Evolutionary conservation across 2,113 vertebrate species (phyloP).

Genomic region (Redunca redunca): DNA sequence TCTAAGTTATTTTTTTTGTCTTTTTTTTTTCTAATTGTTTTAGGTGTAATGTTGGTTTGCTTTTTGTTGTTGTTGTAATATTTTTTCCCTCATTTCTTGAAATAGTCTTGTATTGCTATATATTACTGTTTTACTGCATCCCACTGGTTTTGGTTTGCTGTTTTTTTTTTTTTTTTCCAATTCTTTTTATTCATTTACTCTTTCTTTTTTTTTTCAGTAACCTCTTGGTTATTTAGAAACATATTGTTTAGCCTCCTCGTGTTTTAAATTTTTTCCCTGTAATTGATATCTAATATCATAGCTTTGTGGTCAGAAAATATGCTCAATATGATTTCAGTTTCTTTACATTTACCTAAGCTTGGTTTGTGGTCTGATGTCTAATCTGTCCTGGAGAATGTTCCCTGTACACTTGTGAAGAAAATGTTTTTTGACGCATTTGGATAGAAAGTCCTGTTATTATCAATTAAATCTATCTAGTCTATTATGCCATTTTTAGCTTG

Average conservation of each 20-base stretch:
- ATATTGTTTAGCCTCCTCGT: rapidly evolving
- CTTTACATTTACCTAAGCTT: background rate
- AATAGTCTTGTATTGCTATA: background rate
- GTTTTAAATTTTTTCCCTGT: background rate
- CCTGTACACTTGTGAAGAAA: background rate
- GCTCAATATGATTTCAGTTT: background rate
- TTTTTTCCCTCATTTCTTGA: background rate
- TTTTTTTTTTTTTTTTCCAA: background rate
- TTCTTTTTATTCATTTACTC: background rate
- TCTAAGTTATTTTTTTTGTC: background rate
- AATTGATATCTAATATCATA: background rate
- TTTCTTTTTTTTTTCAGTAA: background rate
- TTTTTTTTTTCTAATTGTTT: background rate
- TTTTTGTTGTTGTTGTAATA: background rate
- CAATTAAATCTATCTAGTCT: background rate
- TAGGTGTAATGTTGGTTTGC: background rate
- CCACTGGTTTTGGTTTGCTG: background rate
- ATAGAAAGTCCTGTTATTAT: background rate
- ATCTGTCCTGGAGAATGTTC: background rate
- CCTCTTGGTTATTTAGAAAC: background rate
- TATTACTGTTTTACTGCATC: background rate
- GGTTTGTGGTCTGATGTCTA: background rate
- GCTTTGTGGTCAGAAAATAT: background rate
- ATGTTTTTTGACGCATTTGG: background rate
- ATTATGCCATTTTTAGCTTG: background rate